phyloP scores from a whole-genome alignment of 2,797 vertebrate species.

The Crax fasciolata region DNA sequence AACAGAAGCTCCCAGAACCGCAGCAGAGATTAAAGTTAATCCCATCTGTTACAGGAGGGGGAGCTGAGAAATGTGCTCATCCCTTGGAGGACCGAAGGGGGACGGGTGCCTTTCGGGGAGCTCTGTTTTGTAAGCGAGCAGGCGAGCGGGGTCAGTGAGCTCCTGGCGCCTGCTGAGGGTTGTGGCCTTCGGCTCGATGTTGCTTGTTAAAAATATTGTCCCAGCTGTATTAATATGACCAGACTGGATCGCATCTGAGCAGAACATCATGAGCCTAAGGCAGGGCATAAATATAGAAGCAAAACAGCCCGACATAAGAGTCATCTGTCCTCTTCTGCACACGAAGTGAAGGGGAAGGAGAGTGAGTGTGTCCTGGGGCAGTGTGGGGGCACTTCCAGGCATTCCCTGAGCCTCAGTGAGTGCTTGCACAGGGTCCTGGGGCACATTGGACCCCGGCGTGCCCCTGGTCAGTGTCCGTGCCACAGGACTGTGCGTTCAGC shows the following conservation, averaged over 20 bases:
- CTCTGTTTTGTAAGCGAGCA: background rate
- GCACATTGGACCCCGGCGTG: background rate
- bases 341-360: conserved; percentile 45
- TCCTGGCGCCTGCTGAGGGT: background rate
- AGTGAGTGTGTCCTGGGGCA: background rate
- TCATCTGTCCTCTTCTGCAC: conserved; percentile 68
- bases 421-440: background rate
- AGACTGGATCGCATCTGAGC: conserved; percentile 73
- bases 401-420: background rate
- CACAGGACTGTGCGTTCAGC: conserved; percentile 2
- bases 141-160: background rate
- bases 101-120: background rate
- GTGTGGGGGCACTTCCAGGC: conserved; percentile 13
- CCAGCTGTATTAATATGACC: conserved; percentile 71
- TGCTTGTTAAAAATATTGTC: conserved; percentile 73
- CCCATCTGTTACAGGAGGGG: background rate
- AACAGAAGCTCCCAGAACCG: background rate
- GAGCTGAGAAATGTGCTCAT: background rate
- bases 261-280: conserved; percentile 78
- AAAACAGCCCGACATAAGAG: conserved; percentile 74
- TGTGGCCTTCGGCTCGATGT: conserved; percentile 67
- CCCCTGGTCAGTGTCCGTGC: background rate
- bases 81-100: background rate
- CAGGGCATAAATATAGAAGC: conserved; percentile 79
- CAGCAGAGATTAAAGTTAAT: conserved; percentile 20